phyloP scores from a whole-genome alignment of 1,140 invertebrate genomes.

The Drosophila tropicalis region DNA sequence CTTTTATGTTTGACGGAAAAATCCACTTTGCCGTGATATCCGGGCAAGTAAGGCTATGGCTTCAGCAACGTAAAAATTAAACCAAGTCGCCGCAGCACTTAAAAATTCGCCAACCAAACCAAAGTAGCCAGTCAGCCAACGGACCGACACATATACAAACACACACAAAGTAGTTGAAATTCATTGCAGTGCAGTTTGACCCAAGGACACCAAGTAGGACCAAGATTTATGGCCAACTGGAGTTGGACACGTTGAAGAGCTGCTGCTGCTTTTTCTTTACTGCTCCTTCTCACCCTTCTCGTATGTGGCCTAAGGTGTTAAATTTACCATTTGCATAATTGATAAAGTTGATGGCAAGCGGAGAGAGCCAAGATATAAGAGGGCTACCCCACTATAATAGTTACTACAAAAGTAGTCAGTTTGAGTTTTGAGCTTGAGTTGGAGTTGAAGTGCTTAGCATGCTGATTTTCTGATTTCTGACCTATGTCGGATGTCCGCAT shows the following conservation, averaged over 20 bases:
- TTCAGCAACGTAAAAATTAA: slow-evolving; percentile 59
- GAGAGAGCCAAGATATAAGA: slow-evolving; percentile 19
- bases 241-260: slow-evolving; percentile 21
- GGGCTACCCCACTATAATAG: neutral
- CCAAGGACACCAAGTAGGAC: slow-evolving; percentile 30
- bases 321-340: slow-evolving; percentile 79
- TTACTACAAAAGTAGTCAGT: neutral
- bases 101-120: slow-evolving; percentile 48
- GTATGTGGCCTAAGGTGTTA: slow-evolving; percentile 71
- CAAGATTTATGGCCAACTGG: slow-evolving; percentile 63
- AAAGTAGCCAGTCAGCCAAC: neutral
- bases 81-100: slow-evolving; percentile 46
- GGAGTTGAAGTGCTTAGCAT: slow-evolving; percentile 65
- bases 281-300: neutral
- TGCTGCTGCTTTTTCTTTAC: neutral
- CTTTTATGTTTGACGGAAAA: slow-evolving; percentile 80
- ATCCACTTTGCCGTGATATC: slow-evolving; percentile 79
- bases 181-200: slow-evolving; percentile 50
- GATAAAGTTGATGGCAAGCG: slow-evolving; percentile 59
- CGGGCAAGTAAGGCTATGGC: slow-evolving; percentile 34
- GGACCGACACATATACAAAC: slow-evolving; percentile 18
- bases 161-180: slow-evolving; percentile 70
- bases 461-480: slow-evolving; percentile 76
- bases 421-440: slow-evolving; percentile 13
- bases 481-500: slow-evolving; percentile 76